These are phyloP conservation scores for Tachystola acroxantha DNA, from an alignment of 2,888 invertebrate genomes.

Conservation along the genomic window DNA sequence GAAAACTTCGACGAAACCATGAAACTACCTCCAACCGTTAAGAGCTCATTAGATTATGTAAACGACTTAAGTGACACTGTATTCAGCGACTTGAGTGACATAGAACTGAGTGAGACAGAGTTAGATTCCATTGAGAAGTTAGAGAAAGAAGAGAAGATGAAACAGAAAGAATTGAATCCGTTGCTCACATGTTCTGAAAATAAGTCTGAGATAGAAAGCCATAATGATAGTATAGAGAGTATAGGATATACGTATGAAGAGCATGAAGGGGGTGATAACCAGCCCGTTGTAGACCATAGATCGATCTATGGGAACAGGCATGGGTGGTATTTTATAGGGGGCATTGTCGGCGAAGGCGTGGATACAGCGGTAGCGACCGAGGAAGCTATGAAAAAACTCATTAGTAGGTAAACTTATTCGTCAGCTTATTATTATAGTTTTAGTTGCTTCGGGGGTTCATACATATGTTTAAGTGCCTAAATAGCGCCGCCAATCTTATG, in stretches of 20 bases:
- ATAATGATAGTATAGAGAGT: slow-evolving; percentile 44
- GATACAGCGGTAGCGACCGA: slow-evolving; percentile 82
- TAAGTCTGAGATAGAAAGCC: slow-evolving; percentile 37
- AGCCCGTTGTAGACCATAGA: slow-evolving; percentile 79
- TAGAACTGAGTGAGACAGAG: slow-evolving; percentile 80
- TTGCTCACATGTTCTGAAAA: slow-evolving; percentile 56
- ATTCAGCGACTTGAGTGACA: slow-evolving; percentile 81
- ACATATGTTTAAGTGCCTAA: no score
- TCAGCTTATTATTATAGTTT: slow-evolving; percentile 35
- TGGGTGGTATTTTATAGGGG: slow-evolving; percentile 92
- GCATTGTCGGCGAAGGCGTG: slow-evolving; percentile 84
- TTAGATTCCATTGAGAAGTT: slow-evolving; percentile 78
- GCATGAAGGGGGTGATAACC: slow-evolving; percentile 73
- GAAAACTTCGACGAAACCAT: slow-evolving; percentile 55
- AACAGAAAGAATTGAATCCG: slow-evolving; percentile 61
- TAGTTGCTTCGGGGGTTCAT: slow-evolving; percentile 17
- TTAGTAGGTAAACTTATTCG: slow-evolving; percentile 84
- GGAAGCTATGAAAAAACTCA: slow-evolving; percentile 86
- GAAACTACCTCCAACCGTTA: slow-evolving; percentile 66
- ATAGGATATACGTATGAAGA: slow-evolving; percentile 62
- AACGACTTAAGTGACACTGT: slow-evolving; percentile 80
- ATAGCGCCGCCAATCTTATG: no score
- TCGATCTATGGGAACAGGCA: slow-evolving; percentile 82
- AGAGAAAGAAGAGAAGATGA: slow-evolving; percentile 65
- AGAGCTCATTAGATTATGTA: slow-evolving; percentile 79